phyloP scores from a whole-genome alignment of 2,113 vertebrate species.

The Nothobranchius furzeri region DNA sequence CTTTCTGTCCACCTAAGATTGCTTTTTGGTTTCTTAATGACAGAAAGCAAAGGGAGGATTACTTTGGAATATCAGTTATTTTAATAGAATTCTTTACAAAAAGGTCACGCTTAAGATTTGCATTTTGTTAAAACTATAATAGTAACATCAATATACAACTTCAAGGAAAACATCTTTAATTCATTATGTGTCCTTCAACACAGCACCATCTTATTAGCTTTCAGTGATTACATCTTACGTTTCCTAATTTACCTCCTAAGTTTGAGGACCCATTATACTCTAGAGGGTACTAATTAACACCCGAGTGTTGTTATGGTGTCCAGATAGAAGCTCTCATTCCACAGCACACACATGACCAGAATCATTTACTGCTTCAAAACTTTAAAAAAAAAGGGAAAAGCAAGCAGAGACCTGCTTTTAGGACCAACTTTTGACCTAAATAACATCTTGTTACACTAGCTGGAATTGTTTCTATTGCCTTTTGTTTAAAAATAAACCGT shows the following conservation, averaged over 20 bases:
- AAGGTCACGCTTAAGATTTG: slow-evolving; percentile 79
- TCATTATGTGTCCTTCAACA: slow-evolving; percentile 79
- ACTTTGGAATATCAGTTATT: slow-evolving; percentile 84
- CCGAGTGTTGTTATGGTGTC: slow-evolving; percentile 53
- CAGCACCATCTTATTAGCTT: slow-evolving; percentile 75
- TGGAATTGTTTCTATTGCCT: slow-evolving; percentile 50
- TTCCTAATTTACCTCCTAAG: slow-evolving; percentile 66
- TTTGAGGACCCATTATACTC: slow-evolving; percentile 48
- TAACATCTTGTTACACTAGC: slow-evolving; percentile 33
- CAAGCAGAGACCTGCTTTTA: slow-evolving; percentile 5
- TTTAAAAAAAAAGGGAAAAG: slow-evolving; percentile 17
- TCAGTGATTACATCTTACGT: slow-evolving; percentile 55
- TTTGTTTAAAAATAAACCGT: slow-evolving; percentile 51
- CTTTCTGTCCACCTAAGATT: slow-evolving; percentile 79
- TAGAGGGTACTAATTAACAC: slow-evolving; percentile 47
- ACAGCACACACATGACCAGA: slow-evolving; percentile 61
- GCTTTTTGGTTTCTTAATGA: slow-evolving; percentile 84
- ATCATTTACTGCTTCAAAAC: slow-evolving; percentile 57
- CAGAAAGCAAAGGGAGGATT: slow-evolving; percentile 81
- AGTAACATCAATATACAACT: slow-evolving; percentile 83
- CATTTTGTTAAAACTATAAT: slow-evolving; percentile 84
- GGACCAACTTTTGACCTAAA: slow-evolving; percentile 62
- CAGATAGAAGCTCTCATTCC: slow-evolving; percentile 55
- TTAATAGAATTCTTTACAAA: slow-evolving; percentile 82
- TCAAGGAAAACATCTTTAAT: slow-evolving; percentile 81